Evolutionary conservation across 2,113 vertebrate species (phyloP).

Genomic region (Myocastor coypus): DNA sequence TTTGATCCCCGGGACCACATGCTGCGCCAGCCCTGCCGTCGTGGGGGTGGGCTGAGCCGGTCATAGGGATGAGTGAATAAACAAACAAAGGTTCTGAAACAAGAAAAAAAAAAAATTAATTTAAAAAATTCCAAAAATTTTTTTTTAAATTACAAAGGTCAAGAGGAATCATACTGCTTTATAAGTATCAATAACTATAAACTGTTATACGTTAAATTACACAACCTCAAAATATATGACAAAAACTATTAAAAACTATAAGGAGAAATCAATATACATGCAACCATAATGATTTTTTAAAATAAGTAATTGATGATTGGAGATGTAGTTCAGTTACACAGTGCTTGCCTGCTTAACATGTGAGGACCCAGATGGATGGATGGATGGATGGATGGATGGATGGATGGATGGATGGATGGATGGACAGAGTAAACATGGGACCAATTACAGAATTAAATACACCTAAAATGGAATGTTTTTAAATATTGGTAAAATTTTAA

Average conservation of each 20-base stretch:
- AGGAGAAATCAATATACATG: background rate
- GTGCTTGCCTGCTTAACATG: background rate
- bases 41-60: too few relatives aligned
- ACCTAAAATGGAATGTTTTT: background rate
- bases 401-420: background rate
- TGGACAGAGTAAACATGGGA: background rate
- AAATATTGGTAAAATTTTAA: background rate
- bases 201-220: background rate
- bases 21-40: too few relatives aligned
- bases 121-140: too few relatives aligned
- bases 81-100: too few relatives aligned
- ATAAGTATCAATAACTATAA: background rate
- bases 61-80: too few relatives aligned
- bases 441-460: background rate
- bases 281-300: background rate
- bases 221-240: background rate
- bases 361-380: background rate
- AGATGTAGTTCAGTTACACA: background rate
- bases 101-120: too few relatives aligned
- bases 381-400: background rate
- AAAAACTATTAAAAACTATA: conserved; percentile 29
- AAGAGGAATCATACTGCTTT: conserved; percentile 6
- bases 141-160: background rate
- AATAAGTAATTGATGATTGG: background rate
- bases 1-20: too few relatives aligned